Base-by-base conservation (phyloP, 2,797 vertebrate genomes). In the Nannoperca obscura region DNA sequence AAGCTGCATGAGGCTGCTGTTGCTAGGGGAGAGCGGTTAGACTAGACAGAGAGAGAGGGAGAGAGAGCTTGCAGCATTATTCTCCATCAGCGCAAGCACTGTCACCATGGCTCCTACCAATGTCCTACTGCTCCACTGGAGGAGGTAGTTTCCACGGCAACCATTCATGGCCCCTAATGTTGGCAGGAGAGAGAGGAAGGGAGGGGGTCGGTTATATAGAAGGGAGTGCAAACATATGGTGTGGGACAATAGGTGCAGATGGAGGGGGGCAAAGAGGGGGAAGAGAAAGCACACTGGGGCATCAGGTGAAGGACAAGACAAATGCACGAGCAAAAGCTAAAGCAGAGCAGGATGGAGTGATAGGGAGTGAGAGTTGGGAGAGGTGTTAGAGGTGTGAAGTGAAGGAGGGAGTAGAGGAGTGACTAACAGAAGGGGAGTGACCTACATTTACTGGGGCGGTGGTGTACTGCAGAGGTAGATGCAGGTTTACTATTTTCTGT, bases 131-230 rank as follows among this genome's bases (percentile, higher is more conserved):
- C 82, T 86, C 92, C 91, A 94, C 89, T 83, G 78, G 88, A 94
- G 88, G 91, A 95, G 91, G 91, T 80, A 93, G 95, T 96, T 96
- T 92, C 95, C 93, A 94, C 64, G 86, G 95, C 91, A 96, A 96
- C 95, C 93, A 94, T 94, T 94, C 92, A 94, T 90, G 82, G 86
- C 78, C 73, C 62, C 66, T 76, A 80, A 88, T 88, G 88, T 87
- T 87, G 80, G 84, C 81, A 86, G 74, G 47, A 68, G 70, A 74
- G 68, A 61, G 60, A 66, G 74, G 70, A 80, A 66, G 61, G 54
- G 61, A 52, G 46, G 57, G 66, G 74, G 58, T 58, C 61, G 68
- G 86, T 71, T 67, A 70, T 60, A 71, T 76, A 53, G 57, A 78
- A 42, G 65, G 71, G 77, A 63, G 85, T 82, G 81, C 67, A 88